Conservation (phyloP, 2,113 vertebrate genomes). For the Pseudopipra pipra region DNA sequence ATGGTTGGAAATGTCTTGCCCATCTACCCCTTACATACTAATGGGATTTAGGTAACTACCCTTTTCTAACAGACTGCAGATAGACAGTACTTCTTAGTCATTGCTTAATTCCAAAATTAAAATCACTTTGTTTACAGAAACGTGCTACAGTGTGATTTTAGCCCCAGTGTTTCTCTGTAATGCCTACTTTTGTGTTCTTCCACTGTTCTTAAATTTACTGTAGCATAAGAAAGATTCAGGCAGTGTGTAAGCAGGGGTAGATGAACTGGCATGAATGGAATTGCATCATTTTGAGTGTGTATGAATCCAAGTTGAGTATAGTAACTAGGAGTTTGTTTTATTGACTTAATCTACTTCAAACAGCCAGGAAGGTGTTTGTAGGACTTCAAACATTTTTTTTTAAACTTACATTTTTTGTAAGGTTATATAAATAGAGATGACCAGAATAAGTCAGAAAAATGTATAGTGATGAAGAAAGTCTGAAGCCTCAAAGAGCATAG, state of each 20-base stretch:
- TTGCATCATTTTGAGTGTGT: background rate
- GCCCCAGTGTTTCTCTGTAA: background rate
- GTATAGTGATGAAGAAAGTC: background rate
- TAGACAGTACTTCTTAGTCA: background rate
- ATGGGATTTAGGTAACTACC: background rate
- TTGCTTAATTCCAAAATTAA: background rate
- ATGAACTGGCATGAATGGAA: background rate
- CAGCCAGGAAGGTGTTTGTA: background rate
- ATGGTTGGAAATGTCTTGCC: background rate
- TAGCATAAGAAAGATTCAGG: background rate
- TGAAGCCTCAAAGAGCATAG: background rate
- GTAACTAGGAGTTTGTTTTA: background rate
- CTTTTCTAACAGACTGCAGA: background rate
- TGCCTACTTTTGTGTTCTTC: background rate
- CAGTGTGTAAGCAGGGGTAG: background rate
- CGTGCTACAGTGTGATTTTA: background rate
- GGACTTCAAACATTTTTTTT: background rate
- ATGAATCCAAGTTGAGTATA: background rate
- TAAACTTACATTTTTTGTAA: background rate
- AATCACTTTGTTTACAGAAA: background rate
- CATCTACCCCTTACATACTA: background rate
- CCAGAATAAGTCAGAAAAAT: background rate
- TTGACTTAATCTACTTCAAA: background rate
- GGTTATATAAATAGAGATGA: background rate
- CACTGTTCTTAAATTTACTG: background rate